phyloP scores from a whole-genome alignment of 2,888 invertebrate species.

The Tuta absoluta region DNA sequence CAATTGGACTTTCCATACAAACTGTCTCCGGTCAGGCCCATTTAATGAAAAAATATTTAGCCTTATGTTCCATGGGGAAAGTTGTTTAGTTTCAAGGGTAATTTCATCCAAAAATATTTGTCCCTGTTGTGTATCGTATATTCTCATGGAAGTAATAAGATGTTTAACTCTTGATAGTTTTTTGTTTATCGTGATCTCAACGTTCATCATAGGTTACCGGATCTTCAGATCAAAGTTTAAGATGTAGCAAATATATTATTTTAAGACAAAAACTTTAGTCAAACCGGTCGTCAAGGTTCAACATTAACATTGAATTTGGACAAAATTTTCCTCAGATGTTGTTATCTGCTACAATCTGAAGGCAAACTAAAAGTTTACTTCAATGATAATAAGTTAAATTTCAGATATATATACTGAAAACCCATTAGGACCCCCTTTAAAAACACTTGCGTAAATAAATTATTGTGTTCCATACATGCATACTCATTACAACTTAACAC shows the following conservation, averaged over 20 bases:
- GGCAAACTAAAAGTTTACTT: not conserved
- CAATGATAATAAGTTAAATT: slow-evolving; percentile 8
- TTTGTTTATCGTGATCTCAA: no score
- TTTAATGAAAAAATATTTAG: no score
- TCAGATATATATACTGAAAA: not conserved
- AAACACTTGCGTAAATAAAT: slow-evolving; percentile 31
- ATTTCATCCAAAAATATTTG: no score
- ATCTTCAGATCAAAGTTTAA: slow-evolving; percentile 1
- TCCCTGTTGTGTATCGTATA: no score
- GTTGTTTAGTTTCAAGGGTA: no score
- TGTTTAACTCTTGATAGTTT: no score
- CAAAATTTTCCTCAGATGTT: slow-evolving; percentile 1
- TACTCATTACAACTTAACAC: slow-evolving; percentile 28
- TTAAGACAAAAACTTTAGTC: slow-evolving; percentile 7
- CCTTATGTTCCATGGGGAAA: no score
- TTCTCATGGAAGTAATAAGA: no score
- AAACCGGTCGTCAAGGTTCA: slow-evolving; percentile 15
- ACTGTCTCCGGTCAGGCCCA: no score
- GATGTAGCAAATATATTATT: not conserved
- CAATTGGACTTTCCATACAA: no score
- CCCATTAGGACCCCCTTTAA: slow-evolving; percentile 25
- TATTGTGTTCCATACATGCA: slow-evolving; percentile 19
- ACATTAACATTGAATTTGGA: slow-evolving; percentile 11
- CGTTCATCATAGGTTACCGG: not conserved
- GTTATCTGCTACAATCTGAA: not conserved